Base-by-base conservation (phyloP, 1,140 invertebrate genomes). In the Leguminivora glycinivorella region DNA sequence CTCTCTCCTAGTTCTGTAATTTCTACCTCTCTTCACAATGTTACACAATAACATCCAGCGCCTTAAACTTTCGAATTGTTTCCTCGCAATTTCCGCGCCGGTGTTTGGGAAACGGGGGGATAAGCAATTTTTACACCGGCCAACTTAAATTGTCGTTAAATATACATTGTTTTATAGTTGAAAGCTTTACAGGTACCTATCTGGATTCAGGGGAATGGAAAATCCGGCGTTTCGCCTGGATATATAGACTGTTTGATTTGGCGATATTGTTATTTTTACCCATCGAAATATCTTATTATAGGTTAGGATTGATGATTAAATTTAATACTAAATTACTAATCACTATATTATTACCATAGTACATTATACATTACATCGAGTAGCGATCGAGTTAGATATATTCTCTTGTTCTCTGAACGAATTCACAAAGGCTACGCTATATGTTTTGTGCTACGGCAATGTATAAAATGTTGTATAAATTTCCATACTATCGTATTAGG, bases 111-210 rank as follows among this genome's bases (percentile, higher is more conserved):
- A 52, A 17, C 17, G 47, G 47, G 22, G 47, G 22, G 22, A 52
- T 52, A 52, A 52, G 47, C 47, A 52, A 52, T 52, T 52, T 52
- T 52, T 22, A 52, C 47, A 22, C 47, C 47, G 47, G 19, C 47
- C 47, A 52, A 52, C 47, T 52, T 52, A 22, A 52, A 52, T 52
- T 52, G 47, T 52, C 47, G 47, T 52, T 52, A 22, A 52, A 52
- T 52, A 22, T 52, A 22, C 19, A 22, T 52, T 22, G 19, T 52
- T 52, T 52, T 52, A 19, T 52, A 52, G 47, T 52, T 52, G 47
- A 52, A 52, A 52, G 47, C 47, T 52, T 52, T 52, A 52, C 47
- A 2, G 47, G n/a, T n/a, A n/a, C n/a, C 1, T 47, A 52, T 22
- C 47, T 52, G 19, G 3, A 52, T 22, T 52, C 19, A 52, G 47